phyloP scores from a whole-genome alignment of 2,888 invertebrate genomes.

The Dendrolimus houi region DNA sequence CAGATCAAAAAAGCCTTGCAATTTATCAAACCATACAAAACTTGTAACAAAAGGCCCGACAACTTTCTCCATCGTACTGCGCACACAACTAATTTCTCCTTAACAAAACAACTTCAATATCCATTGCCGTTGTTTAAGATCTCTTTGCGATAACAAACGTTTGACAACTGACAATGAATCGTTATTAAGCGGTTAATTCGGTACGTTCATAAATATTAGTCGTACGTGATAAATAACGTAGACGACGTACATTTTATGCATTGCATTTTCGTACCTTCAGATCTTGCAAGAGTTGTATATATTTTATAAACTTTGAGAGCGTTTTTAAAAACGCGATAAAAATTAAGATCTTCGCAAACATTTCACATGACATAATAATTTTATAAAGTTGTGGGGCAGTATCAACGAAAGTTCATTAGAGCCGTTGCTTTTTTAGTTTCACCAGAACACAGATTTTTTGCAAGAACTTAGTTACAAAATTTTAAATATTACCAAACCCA shows the following conservation, averaged over 20 bases:
- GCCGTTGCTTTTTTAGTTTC: too few relatives aligned
- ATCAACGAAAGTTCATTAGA: too few relatives aligned
- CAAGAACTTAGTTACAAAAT: too few relatives aligned
- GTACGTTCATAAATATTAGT: conserved; percentile 9
- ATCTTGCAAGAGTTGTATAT: too few relatives aligned
- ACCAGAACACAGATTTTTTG: too few relatives aligned
- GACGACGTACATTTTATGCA: neutral
- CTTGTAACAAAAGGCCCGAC: neutral
- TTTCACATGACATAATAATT: too few relatives aligned
- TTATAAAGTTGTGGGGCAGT: too few relatives aligned
- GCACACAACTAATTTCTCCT: neutral
- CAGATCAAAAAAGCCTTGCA: neutral
- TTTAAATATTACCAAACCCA: too few relatives aligned
- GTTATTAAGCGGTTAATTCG: conserved; percentile 8
- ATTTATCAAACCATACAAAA: neutral
- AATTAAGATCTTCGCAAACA: too few relatives aligned
- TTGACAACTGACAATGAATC: conserved; percentile 7
- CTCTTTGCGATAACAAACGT: neutral
- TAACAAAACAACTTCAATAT: neutral
- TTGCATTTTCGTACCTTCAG: too few relatives aligned
- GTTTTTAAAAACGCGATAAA: too few relatives aligned
- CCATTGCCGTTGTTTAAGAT: neutral
- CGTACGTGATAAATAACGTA: neutral
- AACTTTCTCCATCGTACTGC: neutral
- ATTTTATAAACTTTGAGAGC: too few relatives aligned